Percentiles rank a stretch among this genome's conserved stretches.
Evolutionary conservation across 2,797 vertebrate species (phyloP).

Genomic region (Agapornis canus): DNA sequence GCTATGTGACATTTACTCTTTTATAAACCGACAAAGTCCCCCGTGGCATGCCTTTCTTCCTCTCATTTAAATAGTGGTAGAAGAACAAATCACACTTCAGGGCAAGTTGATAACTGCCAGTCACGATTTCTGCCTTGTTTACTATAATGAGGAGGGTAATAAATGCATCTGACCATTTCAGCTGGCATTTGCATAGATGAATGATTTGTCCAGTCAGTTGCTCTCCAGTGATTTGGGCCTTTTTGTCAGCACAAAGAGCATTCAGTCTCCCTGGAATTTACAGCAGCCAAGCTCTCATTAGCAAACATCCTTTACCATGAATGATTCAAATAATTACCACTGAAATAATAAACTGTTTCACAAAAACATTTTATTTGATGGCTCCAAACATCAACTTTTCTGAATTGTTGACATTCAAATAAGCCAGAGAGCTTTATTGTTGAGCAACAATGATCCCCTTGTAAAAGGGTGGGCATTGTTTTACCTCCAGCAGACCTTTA

Average conservation of each 20-base stretch:
- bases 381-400: conserved; percentile 86
- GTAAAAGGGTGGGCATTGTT: conserved; percentile 85
- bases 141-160: conserved; percentile 90
- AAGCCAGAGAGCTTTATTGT: conserved; percentile 83
- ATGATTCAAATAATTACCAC: conserved; percentile 92
- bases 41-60: conserved; percentile 84
- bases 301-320: conserved; percentile 88
- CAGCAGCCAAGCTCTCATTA: conserved; percentile 89
- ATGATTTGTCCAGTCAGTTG: conserved; percentile 90
- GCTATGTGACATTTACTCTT: conserved; percentile 91
- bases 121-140: conserved; percentile 86
- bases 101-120: conserved; percentile 88
- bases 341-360: conserved; percentile 89
- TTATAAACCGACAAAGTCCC: conserved; percentile 85
- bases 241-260: conserved; percentile 93
- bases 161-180: conserved; percentile 88
- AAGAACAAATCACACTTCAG: conserved; percentile 85
- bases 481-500: conserved; percentile 83
- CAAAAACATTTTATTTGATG: conserved; percentile 89
- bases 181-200: conserved; percentile 95
- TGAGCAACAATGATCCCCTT: conserved; percentile 80
- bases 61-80: conserved; percentile 85
- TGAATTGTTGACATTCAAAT: conserved; percentile 89
- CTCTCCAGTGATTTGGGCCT: conserved; percentile 88
- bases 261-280: conserved; percentile 86